These are phyloP conservation scores for Tipula lateralis DNA, from an alignment of 2,888 invertebrate species.

Conservation along the genomic window DNA sequence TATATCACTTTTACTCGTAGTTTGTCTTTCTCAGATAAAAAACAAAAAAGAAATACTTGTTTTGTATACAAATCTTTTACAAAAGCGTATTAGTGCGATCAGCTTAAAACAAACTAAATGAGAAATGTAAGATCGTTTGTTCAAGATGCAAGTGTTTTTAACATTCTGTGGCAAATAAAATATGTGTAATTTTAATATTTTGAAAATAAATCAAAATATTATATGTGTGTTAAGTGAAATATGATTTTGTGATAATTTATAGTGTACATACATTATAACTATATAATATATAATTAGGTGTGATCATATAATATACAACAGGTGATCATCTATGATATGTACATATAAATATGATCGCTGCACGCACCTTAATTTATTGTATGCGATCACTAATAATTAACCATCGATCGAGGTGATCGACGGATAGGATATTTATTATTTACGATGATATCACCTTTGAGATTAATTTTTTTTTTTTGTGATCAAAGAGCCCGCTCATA, in stretches of 20 bases:
- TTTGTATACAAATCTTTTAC: slow-evolving; percentile 7
- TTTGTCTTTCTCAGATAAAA: background rate
- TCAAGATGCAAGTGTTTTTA: background rate
- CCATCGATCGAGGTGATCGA: background rate
- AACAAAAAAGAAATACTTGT: background rate
- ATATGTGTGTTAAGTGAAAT: background rate
- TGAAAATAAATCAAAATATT: background rate
- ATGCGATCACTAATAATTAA: background rate
- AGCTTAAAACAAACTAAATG: background rate
- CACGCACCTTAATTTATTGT: background rate
- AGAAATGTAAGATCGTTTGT: background rate
- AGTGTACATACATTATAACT: background rate
- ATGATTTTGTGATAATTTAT: background rate
- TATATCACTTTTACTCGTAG: background rate
- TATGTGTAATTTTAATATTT: background rate
- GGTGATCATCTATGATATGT: background rate
- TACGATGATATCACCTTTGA: background rate
- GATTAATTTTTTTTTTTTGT: no score
- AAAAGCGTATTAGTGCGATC: background rate
- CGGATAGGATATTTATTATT: background rate
- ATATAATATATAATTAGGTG: background rate
- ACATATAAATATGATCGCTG: background rate
- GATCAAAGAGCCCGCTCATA: background rate
- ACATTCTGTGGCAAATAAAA: background rate
- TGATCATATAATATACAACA: background rate